These are phyloP conservation scores for Pseudachorutes palmiensis DNA, from an alignment of 1,140 invertebrate genomes.

Conservation along the genomic window DNA sequence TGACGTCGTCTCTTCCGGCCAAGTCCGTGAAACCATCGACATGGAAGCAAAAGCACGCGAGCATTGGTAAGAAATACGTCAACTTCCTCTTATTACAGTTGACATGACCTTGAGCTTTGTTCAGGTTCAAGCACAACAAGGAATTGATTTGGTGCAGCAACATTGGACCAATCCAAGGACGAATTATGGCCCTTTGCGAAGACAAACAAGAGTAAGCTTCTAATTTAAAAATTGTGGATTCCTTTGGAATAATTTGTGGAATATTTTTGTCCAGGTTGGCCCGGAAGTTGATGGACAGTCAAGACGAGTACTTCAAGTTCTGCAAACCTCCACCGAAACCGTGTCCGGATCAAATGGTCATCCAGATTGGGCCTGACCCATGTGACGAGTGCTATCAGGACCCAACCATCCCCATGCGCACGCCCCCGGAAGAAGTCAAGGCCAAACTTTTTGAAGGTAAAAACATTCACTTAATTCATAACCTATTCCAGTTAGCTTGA, in stretches of 20 bases:
- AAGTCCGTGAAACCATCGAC: slow-evolving; percentile 14
- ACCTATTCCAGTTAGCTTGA: background rate
- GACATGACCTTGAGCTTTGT: background rate
- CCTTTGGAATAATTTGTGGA: background rate
- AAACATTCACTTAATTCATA: background rate
- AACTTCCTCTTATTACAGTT: background rate
- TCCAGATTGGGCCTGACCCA: slow-evolving; percentile 18
- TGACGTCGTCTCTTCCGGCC: background rate
- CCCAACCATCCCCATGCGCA: slow-evolving; percentile 28
- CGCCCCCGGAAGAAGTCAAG: slow-evolving; percentile 17
- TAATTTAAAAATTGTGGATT: background rate
- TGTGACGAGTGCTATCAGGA: slow-evolving; percentile 31
- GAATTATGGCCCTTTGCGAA: slow-evolving; percentile 20
- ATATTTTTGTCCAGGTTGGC: slow-evolving; percentile 14
- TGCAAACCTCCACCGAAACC: slow-evolving; percentile 17
- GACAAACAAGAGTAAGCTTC: slow-evolving; percentile 25
- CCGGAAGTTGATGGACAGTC: slow-evolving; percentile 28
- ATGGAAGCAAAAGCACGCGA: slow-evolving; percentile 4
- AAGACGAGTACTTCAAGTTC: slow-evolving; percentile 30
- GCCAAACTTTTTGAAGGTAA: slow-evolving; percentile 24
- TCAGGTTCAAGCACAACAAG: slow-evolving; percentile 16
- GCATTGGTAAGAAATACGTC: slow-evolving; percentile 13
- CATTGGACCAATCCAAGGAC: slow-evolving; percentile 28
- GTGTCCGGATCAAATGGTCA: slow-evolving; percentile 13
- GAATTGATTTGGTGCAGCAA: slow-evolving; percentile 24